Evolutionary conservation across 2,113 vertebrate genomes (phyloP).

Genomic region (Dicentrarchus labrax): DNA sequence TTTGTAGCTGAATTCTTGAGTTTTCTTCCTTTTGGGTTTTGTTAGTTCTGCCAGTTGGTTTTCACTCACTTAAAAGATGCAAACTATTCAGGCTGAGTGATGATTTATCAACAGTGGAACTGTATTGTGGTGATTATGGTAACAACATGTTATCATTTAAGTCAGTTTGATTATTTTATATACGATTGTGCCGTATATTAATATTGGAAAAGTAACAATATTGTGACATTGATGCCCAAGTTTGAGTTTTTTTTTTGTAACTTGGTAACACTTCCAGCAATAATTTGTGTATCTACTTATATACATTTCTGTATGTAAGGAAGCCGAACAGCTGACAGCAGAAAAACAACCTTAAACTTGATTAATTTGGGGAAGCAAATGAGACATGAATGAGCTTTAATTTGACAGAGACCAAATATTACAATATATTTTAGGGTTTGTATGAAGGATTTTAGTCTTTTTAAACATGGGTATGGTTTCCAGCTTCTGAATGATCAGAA

Average conservation of each 20-base stretch:
- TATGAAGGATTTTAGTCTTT: background rate
- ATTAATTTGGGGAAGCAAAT: too few species aligned
- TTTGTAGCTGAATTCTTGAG: slow-evolving; percentile 19
- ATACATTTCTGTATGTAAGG: too few species aligned
- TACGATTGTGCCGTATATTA: background rate
- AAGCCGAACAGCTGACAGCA: background rate
- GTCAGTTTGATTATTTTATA: background rate
- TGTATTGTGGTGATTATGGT: background rate
- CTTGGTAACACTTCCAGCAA: background rate
- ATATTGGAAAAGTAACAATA: background rate
- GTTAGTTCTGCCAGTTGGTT: background rate
- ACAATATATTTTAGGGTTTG: background rate
- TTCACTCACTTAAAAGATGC: background rate
- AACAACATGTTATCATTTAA: background rate
- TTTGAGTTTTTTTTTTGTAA: too few species aligned
- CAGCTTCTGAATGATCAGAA: background rate
- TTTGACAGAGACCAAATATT: background rate
- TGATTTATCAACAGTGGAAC: background rate
- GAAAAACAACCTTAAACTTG: background rate
- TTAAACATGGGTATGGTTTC: background rate
- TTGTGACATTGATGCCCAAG: background rate
- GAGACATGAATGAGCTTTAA: background rate
- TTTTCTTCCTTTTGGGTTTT: background rate
- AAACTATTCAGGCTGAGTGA: background rate
- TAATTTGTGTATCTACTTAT: background rate